phyloP scores from a whole-genome alignment of 2,888 invertebrate species.

The Iselma pallidipennis region DNA sequence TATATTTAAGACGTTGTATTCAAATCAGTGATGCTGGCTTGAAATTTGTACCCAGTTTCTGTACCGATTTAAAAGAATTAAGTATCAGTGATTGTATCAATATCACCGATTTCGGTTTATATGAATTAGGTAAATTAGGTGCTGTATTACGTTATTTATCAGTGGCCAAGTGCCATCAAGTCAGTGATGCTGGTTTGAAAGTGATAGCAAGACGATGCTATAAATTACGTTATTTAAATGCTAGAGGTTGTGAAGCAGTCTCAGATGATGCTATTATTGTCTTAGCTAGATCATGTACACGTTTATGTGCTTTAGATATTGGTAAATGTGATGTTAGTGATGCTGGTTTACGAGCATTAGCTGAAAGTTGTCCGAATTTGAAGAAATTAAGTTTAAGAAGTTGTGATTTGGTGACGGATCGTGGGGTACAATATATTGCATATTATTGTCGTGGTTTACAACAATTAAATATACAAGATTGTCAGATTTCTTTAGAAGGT shows the following conservation, averaged over 20 bases:
- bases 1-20: conserved; percentile 86
- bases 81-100: conserved; percentile 89
- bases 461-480: conserved; percentile 92
- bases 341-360: conserved; percentile 81
- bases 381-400: conserved; percentile 88
- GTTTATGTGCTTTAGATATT: conserved; percentile 84
- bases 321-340: conserved; percentile 95
- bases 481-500: conserved; percentile 85
- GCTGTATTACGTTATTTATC: conserved; percentile 89
- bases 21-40: conserved; percentile 90
- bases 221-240: conserved; percentile 86
- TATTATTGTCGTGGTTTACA: conserved; percentile 88
- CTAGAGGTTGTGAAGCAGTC: conserved; percentile 89
- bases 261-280: conserved; percentile 92
- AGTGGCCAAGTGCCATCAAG: conserved; percentile 91
- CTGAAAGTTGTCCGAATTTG: conserved; percentile 87
- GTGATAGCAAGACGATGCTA: conserved; percentile 87
- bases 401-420: conserved; percentile 89
- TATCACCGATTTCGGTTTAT: conserved; percentile 88
- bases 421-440: conserved; percentile 84
- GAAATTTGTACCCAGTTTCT: conserved; percentile 90
- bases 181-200: conserved; percentile 87
- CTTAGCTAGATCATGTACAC: conserved; percentile 81
- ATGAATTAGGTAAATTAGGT: conserved; percentile 86
- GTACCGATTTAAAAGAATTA: conserved; percentile 79